phyloP scores from a whole-genome alignment of 2,113 vertebrate genomes.

The Albula glossodonta region DNA sequence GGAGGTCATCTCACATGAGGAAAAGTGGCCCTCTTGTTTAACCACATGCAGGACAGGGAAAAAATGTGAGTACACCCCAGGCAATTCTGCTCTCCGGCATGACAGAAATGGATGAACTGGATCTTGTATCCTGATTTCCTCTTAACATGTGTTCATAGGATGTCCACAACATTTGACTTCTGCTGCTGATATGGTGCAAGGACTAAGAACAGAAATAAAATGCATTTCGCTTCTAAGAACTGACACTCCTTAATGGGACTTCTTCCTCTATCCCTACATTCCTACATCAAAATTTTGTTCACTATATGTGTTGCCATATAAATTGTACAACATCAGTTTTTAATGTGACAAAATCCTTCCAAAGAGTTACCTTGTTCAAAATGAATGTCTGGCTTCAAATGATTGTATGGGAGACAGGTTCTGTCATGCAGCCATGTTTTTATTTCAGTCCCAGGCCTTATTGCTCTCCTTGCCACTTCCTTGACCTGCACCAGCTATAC shows the following conservation, averaged over 20 bases:
- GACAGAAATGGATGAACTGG: neutral
- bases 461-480: constrained; percentile 78
- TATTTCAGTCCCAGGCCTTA: constrained; percentile 45
- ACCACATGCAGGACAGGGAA: constrained; percentile 16
- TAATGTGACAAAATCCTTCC: neutral
- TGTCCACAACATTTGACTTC: neutral
- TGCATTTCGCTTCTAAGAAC: neutral
- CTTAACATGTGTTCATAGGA: neutral
- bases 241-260: no score
- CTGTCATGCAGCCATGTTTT: neutral
- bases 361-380: neutral
- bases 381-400: neutral
- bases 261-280: no score
- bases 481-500: constrained; percentile 80
- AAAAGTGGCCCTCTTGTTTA: constrained; percentile 40
- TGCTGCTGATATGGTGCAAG: neutral
- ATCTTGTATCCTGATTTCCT: constrained; percentile 5
- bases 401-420: neutral
- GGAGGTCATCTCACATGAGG: constrained; percentile 49
- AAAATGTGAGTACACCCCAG: constrained; percentile 32
- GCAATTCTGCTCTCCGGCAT: constrained; percentile 38
- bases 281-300: no score
- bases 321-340: neutral
- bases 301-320: neutral
- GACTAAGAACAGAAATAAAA: neutral